phyloP scores from a whole-genome alignment of 2,113 vertebrate species.

The Bagarius yarrelli region DNA sequence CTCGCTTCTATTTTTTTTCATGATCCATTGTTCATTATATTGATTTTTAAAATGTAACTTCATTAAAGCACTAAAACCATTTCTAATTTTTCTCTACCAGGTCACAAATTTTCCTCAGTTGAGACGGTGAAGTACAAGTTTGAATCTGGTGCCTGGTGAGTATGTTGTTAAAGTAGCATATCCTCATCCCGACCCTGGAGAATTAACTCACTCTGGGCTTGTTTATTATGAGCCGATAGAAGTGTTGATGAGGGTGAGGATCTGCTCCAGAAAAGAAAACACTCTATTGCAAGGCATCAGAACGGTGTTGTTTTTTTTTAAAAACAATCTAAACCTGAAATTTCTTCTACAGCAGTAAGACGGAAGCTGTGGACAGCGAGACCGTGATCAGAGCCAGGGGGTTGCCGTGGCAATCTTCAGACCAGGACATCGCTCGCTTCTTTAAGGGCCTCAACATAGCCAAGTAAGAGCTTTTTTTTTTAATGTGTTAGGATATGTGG shows the following conservation, averaged over 20 bases:
- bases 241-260: not conserved
- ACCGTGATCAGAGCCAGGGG: constrained; percentile 93
- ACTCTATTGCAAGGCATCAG: not conserved
- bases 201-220: not conserved
- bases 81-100: constrained; percentile 69
- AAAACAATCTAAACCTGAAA: not conserved
- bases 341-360: constrained; percentile 80
- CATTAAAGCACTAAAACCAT: too few species aligned
- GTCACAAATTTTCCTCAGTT: constrained; percentile 78
- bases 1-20: not conserved
- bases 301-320: not conserved
- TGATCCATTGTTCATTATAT: too few species aligned
- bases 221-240: not conserved
- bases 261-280: not conserved
- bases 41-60: too few species aligned
- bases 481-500: not conserved
- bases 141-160: constrained; percentile 92
- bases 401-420: constrained; percentile 95
- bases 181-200: constrained; percentile 1
- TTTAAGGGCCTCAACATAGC: constrained; percentile 98
- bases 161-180: constrained; percentile 36
- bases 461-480: constrained; percentile 74
- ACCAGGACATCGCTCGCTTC: constrained; percentile 95
- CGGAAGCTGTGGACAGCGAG: constrained; percentile 88
- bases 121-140: constrained; percentile 92